phyloP scores from a whole-genome alignment of 2,113 vertebrate genomes.

The Megaceryle torquata region DNA sequence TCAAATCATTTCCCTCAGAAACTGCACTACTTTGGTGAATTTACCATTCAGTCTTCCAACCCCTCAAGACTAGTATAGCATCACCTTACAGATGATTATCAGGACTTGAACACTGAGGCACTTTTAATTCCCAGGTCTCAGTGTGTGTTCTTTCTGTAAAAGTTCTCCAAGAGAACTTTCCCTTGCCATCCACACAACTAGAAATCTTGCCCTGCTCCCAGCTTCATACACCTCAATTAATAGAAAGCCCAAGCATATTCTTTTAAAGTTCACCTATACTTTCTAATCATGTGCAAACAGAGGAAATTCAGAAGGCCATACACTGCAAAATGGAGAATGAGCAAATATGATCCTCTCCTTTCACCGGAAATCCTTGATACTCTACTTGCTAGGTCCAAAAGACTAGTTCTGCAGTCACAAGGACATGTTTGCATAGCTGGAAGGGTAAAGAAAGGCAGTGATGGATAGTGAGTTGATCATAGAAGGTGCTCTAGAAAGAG shows the following conservation, averaged over 20 bases:
- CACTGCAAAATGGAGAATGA: background rate
- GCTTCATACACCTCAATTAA: background rate
- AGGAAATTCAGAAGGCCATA: background rate
- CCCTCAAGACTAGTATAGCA: background rate
- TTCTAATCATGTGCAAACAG: background rate
- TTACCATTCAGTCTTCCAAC: background rate
- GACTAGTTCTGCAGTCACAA: background rate
- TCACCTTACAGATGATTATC: background rate
- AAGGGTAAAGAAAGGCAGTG: background rate
- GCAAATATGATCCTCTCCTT: background rate
- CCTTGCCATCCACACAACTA: background rate
- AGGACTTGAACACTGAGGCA: background rate
- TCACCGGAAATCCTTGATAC: background rate
- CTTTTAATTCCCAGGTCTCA: background rate
- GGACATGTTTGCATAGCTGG: background rate
- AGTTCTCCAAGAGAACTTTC: background rate
- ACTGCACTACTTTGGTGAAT: background rate
- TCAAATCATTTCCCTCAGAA: background rate
- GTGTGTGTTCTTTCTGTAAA: background rate
- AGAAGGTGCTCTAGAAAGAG: background rate
- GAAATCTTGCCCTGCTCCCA: background rate
- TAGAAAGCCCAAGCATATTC: too few relatives aligned
- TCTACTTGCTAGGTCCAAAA: background rate
- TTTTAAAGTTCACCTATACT: background rate
- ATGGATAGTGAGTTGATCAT: background rate